Evolutionary conservation across 2,888 invertebrate species (phyloP).

Genomic region (Agelastica alni): DNA sequence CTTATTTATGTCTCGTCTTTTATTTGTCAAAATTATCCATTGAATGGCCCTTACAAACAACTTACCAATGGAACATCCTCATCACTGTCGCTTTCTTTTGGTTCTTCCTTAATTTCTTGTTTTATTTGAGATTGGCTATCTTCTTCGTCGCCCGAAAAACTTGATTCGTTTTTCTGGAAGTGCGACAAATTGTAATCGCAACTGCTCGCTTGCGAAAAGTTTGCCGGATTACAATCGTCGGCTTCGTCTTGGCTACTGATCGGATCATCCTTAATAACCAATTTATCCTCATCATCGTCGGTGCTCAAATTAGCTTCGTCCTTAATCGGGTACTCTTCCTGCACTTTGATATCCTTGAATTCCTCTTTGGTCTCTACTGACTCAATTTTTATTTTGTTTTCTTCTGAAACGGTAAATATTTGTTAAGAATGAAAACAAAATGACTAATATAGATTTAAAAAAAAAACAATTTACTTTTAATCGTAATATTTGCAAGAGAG

Average conservation of each 20-base stretch:
- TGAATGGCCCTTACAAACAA: no score
- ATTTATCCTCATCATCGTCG: conserved; percentile 54
- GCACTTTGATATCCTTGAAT: conserved; percentile 29
- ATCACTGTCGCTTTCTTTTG: conserved; percentile 63
- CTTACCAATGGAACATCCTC: conserved; percentile 78
- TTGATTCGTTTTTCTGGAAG: conserved; percentile 61
- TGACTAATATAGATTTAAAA: background rate
- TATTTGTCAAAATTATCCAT: no score
- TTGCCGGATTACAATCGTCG: conserved; percentile 40
- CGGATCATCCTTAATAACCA: conserved; percentile 53
- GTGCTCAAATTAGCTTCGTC: conserved; percentile 46
- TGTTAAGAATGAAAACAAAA: background rate
- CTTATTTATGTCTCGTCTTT: no score
- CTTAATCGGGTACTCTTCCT: conserved; percentile 38
- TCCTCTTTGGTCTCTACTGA: conserved; percentile 9
- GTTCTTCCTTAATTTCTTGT: conserved; percentile 43
- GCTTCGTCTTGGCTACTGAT: conserved; percentile 45
- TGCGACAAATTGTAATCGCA: conserved; percentile 75
- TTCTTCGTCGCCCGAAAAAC: conserved; percentile 46
- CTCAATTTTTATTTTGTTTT: conserved; percentile 15
- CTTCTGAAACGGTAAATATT: background rate
- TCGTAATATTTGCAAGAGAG: no score
- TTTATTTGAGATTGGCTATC: conserved; percentile 45
- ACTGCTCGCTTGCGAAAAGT: conserved; percentile 66
- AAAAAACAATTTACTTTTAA: no score